These are phyloP conservation scores for Enteromius thamalakanensis DNA, from an alignment of 2,797 vertebrate genomes.

Conservation along the genomic window DNA sequence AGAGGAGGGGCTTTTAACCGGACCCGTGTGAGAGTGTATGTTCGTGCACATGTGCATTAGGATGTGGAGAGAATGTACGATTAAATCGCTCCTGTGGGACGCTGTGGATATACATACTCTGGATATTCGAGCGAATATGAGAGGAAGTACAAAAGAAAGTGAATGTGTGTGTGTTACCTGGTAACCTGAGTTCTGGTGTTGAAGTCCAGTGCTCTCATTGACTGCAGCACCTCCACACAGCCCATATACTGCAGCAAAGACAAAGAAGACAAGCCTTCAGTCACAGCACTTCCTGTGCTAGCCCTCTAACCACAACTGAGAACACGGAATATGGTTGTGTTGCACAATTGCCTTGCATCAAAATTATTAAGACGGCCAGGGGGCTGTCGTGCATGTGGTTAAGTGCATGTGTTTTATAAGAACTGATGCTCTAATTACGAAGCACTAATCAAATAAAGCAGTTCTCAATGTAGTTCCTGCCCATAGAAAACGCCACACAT, in stretches of 20 bases:
- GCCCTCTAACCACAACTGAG: neutral
- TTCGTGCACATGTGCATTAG: conserved; percentile 31
- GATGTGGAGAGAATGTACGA: conserved; percentile 19
- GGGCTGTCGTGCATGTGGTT: conserved; percentile 18
- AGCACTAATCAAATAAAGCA: conserved; percentile 26
- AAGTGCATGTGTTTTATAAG: conserved; percentile 18
- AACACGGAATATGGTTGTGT: neutral
- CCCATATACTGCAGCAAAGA: conserved; percentile 89
- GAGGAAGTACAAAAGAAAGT: neutral
- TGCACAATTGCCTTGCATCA: neutral
- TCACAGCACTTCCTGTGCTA: conserved; percentile 42
- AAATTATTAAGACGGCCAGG: neutral
- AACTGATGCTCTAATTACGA: conserved; percentile 29
- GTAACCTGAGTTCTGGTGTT: conserved; percentile 98
- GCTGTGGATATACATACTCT: conserved; percentile 15
- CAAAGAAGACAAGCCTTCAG: conserved; percentile 39
- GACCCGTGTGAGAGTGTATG: conserved; percentile 10
- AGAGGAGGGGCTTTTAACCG: conserved; percentile 49
- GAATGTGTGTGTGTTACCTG: conserved; percentile 77
- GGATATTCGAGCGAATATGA: conserved; percentile 21
- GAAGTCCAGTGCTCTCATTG: conserved; percentile 97
- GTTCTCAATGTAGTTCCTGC: conserved; percentile 32
- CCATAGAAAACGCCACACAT: conserved; percentile 17
- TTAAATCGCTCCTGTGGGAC: conserved; percentile 28
- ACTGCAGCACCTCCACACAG: conserved; percentile 97